phyloP scores from a whole-genome alignment of 2,888 invertebrate genomes.

The Amblyjoppa proteus region DNA sequence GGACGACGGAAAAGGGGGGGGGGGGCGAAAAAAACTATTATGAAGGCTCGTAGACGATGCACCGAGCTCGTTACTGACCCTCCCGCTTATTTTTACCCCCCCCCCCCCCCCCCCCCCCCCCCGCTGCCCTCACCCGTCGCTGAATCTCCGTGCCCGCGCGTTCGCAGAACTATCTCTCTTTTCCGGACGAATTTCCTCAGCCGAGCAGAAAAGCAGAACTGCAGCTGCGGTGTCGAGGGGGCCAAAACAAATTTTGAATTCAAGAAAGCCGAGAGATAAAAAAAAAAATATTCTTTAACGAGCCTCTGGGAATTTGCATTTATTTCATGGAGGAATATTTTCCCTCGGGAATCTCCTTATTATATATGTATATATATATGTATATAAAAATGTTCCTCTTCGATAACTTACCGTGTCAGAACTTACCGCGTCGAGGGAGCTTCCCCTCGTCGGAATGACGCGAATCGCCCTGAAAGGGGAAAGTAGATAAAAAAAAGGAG shows the following conservation, averaged over 20 bases:
- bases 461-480: neutral
- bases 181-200: slow-evolving; percentile 43
- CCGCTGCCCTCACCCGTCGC: neutral
- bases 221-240: slow-evolving; percentile 5
- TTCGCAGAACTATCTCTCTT: slow-evolving; percentile 31
- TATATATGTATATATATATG: neutral
- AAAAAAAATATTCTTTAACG: slow-evolving; percentile 17
- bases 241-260: slow-evolving; percentile 45
- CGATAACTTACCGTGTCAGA: slow-evolving; percentile 1
- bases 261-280: slow-evolving; percentile 10
- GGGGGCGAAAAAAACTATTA: slow-evolving; percentile 38
- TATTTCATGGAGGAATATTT: neutral
- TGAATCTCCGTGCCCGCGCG: slow-evolving; percentile 8
- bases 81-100: slow-evolving; percentile 55
- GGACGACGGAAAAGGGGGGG: neutral
- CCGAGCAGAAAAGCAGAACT: slow-evolving; percentile 26
- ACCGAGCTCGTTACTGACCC: slow-evolving; percentile 56
- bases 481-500: neutral
- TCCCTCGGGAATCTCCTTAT: neutral
- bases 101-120: slow-evolving; percentile 37
- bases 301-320: slow-evolving; percentile 8
- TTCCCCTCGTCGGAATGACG: neutral
- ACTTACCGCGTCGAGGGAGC: neutral
- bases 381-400: neutral
- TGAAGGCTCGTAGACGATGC: slow-evolving; percentile 48